Base-by-base conservation (phyloP, 2,113 vertebrate species). In the Hydrochoerus hydrochaeris region DNA sequence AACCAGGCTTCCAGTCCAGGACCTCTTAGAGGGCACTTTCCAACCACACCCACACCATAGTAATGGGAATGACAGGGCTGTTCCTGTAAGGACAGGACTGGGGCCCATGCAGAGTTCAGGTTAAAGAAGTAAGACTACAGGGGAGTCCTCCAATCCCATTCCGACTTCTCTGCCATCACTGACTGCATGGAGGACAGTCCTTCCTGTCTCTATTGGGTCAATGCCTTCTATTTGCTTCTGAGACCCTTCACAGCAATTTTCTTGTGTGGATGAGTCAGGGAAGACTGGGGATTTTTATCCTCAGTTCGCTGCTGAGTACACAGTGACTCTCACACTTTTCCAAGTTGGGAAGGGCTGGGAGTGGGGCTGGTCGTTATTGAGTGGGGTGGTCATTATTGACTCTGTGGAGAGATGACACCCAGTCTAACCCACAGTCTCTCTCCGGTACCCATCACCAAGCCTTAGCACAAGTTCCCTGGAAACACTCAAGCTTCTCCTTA, bases 401-500 rank as follows among this genome's bases (percentile, higher is more conserved):
- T 93, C 77, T 35, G 17, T 0, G 24, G n/a, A 3, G 38, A 91
- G 71, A 93, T 17, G 32, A 82, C 2, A 30, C 62, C 22, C 30
- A 67, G 41, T 41, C 86, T 8, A 12, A 54, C n/a, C 26, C 44
- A 87, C 6, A 44, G 63, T 81, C 88, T 91, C 28, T 52, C 65
- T 12, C 46, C 3, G 1, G 14, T 0, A 16, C 84, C 60, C 71
- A 2, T 35, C 60, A 69, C 71, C 88, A 69, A 49, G 38, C 54
- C 75, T 96, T 67, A 2, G 83, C 80, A 71, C 49, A 54, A 49
- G 75, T 90, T 20, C 77, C 71, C 62, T 62, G 20, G 28, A 83
- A 88, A 89, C 80, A 96, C 60, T 84, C 44, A 58, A 91, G 90
- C 35, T 84, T 85, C 90, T 95, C 89, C 57, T 60, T 32, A 54